These are phyloP conservation scores for Lepidurus apus DNA, from an alignment of 1,140 invertebrate species.

Conservation along the genomic window DNA sequence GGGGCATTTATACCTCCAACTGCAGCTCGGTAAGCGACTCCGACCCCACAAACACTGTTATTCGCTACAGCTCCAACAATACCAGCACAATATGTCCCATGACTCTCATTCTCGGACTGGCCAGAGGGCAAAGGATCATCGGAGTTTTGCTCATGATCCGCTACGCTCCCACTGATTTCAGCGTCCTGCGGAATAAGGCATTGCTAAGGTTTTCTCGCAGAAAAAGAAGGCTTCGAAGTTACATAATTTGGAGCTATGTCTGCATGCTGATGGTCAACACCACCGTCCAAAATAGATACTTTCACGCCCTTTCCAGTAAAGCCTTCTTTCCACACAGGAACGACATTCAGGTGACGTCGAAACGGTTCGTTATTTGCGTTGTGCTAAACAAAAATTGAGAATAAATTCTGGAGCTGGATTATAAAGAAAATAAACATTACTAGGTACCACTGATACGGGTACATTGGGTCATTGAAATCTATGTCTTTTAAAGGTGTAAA, in stretches of 20 bases:
- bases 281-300: conserved; percentile 48
- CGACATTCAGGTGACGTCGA: conserved; percentile 44
- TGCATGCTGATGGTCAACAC: conserved; percentile 46
- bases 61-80: conserved; percentile 43
- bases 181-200: conserved; percentile 43
- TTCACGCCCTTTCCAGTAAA: conserved; percentile 45
- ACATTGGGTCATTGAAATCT: conserved; percentile 45
- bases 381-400: neutral
- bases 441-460: conserved; percentile 47
- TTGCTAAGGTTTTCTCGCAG: conserved; percentile 24
- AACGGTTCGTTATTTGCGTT: neutral
- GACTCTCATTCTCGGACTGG: conserved; percentile 42
- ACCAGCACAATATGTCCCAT: conserved; percentile 44
- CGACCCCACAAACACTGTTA: conserved; percentile 44
- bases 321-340: conserved; percentile 45
- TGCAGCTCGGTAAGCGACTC: conserved; percentile 42
- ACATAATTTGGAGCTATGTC: conserved; percentile 49
- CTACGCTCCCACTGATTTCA: conserved; percentile 47
- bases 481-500: neutral
- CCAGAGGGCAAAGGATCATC: conserved; percentile 47
- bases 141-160: conserved; percentile 31
- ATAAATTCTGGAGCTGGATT: neutral
- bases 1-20: conserved; percentile 40
- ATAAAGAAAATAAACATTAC: conserved; percentile 38
- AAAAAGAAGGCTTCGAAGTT: conserved; percentile 37